phyloP scores from a whole-genome alignment of 1,140 invertebrate genomes.

The Heliconius eleuchia region DNA sequence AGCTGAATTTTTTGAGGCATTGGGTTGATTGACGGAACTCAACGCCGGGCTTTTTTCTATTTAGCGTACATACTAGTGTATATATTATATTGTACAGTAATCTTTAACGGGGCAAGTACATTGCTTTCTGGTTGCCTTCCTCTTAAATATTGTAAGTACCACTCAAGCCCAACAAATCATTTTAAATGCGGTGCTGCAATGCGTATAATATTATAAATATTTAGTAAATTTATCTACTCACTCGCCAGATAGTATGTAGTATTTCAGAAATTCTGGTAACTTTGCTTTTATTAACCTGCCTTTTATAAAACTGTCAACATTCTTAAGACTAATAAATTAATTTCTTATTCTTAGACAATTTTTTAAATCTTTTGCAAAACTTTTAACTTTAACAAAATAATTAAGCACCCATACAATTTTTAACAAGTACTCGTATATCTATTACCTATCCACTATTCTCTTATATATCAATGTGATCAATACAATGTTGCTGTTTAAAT shows the following conservation, averaged over 20 bases:
- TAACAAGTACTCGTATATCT: no score
- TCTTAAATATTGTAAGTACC: conserved; percentile 3
- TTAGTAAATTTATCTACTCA: conserved; percentile 28
- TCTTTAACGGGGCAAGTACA: background rate
- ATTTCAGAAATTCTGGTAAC: background rate
- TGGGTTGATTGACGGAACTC: no score
- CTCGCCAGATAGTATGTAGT: background rate
- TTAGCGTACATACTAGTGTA: background rate
- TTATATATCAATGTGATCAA: no score
- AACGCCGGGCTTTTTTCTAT: no score
- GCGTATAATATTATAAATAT: conserved; percentile 54
- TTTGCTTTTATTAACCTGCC: no score
- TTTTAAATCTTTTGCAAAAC: no score
- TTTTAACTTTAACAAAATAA: no score
- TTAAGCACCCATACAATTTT: no score
- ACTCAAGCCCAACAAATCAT: conserved; percentile 62
- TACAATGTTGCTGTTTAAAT: no score
- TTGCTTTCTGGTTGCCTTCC: background rate
- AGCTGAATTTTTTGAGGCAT: no score
- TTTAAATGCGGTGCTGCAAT: conserved; percentile 65
- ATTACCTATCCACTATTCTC: no score
- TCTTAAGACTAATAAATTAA: background rate
- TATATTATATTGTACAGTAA: background rate
- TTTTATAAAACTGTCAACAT: background rate
- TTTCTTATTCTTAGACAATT: no score